phyloP scores from a whole-genome alignment of 1,140 invertebrate genomes.

The Drosophila tristis region DNA sequence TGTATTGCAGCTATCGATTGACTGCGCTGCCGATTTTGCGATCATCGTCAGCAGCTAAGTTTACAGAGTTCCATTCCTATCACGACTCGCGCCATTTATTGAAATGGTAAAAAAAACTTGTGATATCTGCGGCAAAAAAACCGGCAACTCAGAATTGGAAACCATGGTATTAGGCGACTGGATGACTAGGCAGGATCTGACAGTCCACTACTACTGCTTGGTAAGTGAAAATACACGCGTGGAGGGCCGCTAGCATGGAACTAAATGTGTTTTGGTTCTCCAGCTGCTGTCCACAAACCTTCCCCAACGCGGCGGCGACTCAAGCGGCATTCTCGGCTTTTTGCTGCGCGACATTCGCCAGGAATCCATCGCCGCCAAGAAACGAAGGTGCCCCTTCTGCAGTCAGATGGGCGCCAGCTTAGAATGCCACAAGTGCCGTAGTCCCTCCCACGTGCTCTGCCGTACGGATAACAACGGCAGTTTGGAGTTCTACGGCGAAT shows the following conservation, averaged over 20 bases:
- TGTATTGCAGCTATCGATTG: too few relatives aligned
- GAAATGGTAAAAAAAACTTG: neutral
- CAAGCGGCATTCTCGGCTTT: constrained; percentile 68
- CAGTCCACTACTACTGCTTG: constrained; percentile 75
- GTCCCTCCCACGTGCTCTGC: constrained; percentile 57
- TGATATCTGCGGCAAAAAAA: constrained; percentile 11
- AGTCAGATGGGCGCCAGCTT: constrained; percentile 38
- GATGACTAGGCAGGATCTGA: constrained; percentile 49
- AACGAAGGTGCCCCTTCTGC: constrained; percentile 54
- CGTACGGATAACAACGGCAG: constrained; percentile 29
- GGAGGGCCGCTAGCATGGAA: neutral
- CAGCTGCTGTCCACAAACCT: constrained; percentile 69
- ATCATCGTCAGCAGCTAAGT: too few relatives aligned
- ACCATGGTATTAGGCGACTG: constrained; percentile 58
- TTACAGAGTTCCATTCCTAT: too few relatives aligned
- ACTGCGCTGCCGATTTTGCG: too few relatives aligned
- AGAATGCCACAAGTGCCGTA: constrained; percentile 46
- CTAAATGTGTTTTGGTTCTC: neutral
- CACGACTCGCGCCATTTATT: too few relatives aligned
- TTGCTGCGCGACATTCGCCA: constrained; percentile 62
- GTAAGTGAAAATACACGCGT: constrained; percentile 26
- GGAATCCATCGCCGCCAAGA: constrained; percentile 33
- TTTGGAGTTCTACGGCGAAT: constrained; percentile 43
- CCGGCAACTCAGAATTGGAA: too few relatives aligned
- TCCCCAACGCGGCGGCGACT: constrained; percentile 59